Evolutionary conservation across 2,797 vertebrate genomes (phyloP).

Genomic region (Ctenopoma kingsleyae): DNA sequence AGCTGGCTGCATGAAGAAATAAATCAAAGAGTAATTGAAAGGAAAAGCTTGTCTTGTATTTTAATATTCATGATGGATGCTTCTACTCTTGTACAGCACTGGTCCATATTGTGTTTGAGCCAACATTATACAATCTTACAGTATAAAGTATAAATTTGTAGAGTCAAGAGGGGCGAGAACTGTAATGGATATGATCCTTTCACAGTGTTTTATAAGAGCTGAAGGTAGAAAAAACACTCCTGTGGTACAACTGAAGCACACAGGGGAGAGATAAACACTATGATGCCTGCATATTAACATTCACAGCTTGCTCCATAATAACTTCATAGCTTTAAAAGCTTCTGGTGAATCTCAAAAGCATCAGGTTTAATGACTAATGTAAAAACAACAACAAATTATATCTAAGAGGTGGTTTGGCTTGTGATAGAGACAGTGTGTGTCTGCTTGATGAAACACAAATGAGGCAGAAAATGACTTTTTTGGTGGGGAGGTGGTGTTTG

Average conservation of each 20-base stretch:
- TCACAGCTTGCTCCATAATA: slow-evolving; percentile 34
- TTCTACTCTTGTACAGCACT: slow-evolving; percentile 10
- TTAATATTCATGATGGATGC: slow-evolving; percentile 17
- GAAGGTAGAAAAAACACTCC: neutral
- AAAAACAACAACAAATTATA: slow-evolving; percentile 33
- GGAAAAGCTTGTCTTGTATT: slow-evolving; percentile 8
- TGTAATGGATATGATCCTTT: slow-evolving; percentile 20
- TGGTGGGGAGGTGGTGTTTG: neutral
- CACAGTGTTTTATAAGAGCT: slow-evolving; percentile 15
- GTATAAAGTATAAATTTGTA: neutral
- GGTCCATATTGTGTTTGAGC: slow-evolving; percentile 13
- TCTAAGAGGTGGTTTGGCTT: slow-evolving; percentile 7
- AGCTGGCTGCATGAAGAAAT: slow-evolving; percentile 26
- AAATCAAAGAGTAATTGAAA: slow-evolving; percentile 55
- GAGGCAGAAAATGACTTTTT: slow-evolving; percentile 13
- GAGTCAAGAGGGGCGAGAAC: neutral
- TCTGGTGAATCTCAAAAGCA: slow-evolving; percentile 29
- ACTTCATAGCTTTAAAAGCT: slow-evolving; percentile 42
- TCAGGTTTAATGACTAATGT: slow-evolving; percentile 31
- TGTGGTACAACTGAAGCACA: neutral
- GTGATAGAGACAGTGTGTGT: neutral
- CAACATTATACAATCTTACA: neutral
- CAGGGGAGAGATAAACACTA: slow-evolving; percentile 22
- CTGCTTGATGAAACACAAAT: slow-evolving; percentile 23
- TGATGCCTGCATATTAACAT: slow-evolving; percentile 36